These are phyloP conservation scores for Schlechtendalia chinensis DNA, from an alignment of 1,140 invertebrate genomes.

Conservation along the genomic window DNA sequence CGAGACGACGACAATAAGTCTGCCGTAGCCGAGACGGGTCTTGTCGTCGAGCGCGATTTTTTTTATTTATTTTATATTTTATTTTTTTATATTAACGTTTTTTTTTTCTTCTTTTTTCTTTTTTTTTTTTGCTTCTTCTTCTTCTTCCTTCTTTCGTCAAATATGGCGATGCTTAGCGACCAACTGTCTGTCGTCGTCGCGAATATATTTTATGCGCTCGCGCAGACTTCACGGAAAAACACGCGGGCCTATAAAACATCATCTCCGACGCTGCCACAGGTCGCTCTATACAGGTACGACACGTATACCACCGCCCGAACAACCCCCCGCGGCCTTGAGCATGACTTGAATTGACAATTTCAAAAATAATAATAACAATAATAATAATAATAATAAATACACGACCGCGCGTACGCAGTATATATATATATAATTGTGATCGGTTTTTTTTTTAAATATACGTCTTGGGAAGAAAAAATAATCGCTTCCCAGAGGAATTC, in stretches of 20 bases:
- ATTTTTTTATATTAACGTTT: neutral
- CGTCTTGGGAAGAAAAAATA: neutral
- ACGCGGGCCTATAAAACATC: slow-evolving; percentile 25
- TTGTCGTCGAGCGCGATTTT: slow-evolving; percentile 5
- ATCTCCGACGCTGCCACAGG: neutral
- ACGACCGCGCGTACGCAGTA: neutral
- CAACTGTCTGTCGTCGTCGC: slow-evolving; percentile 35
- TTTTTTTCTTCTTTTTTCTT: neutral
- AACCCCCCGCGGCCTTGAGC: slow-evolving; percentile 34
- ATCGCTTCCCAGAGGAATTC: slow-evolving; percentile 22
- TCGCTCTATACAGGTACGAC: too few relatives aligned
- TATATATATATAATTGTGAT: neutral
- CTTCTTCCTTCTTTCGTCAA: neutral
- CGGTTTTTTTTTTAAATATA: slow-evolving; percentile 4
- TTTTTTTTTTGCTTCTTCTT: too few relatives aligned
- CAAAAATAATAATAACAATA: neutral
- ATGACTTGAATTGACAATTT: slow-evolving; percentile 32
- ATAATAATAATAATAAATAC: neutral
- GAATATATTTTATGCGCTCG: slow-evolving; percentile 17
- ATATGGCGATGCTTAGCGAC: slow-evolving; percentile 44
- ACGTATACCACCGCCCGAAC: neutral
- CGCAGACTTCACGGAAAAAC: slow-evolving; percentile 37
- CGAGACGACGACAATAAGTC: slow-evolving; percentile 45
- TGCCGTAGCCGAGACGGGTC: neutral
- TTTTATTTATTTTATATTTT: slow-evolving; percentile 26